These are phyloP conservation scores for Delia radicum DNA, from an alignment of 1,140 invertebrate genomes.

Conservation along the genomic window DNA sequence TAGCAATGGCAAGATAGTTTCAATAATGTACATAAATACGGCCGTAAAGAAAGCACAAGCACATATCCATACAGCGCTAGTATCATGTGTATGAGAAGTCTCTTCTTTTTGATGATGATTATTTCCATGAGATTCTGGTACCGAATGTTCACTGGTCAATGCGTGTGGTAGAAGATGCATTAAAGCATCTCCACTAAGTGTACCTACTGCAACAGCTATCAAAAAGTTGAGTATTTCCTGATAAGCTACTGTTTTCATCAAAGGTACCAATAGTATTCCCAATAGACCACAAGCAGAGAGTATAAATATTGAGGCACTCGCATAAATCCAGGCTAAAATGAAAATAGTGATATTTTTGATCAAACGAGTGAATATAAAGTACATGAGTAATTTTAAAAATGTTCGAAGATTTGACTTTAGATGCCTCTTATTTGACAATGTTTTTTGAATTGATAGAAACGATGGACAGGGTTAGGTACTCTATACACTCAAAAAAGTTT, in stretches of 20 bases:
- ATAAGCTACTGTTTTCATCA: slow-evolving; percentile 71
- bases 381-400: too few species aligned
- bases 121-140: slow-evolving; percentile 27
- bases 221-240: slow-evolving; percentile 73
- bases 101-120: slow-evolving; percentile 6
- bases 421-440: too few species aligned
- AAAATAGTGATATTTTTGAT: slow-evolving; percentile 3
- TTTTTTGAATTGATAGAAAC: too few species aligned
- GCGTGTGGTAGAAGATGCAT: slow-evolving; percentile 78
- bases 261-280: slow-evolving; percentile 68
- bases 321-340: slow-evolving; percentile 70
- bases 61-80: slow-evolving; percentile 59
- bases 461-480: too few species aligned
- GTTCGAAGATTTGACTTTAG: too few species aligned
- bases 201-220: slow-evolving; percentile 77
- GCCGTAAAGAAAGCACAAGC: slow-evolving; percentile 65
- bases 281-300: slow-evolving; percentile 71
- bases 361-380: not conserved
- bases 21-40: slow-evolving; percentile 67
- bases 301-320: slow-evolving; percentile 63
- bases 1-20: slow-evolving; percentile 60
- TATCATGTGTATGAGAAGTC: slow-evolving; percentile 57
- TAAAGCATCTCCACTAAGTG: slow-evolving; percentile 74
- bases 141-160: slow-evolving; percentile 48
- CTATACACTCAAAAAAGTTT: too few species aligned